Evolutionary conservation across 2,797 vertebrate genomes (phyloP).

Genomic region (Sphenopsis melanotis): DNA sequence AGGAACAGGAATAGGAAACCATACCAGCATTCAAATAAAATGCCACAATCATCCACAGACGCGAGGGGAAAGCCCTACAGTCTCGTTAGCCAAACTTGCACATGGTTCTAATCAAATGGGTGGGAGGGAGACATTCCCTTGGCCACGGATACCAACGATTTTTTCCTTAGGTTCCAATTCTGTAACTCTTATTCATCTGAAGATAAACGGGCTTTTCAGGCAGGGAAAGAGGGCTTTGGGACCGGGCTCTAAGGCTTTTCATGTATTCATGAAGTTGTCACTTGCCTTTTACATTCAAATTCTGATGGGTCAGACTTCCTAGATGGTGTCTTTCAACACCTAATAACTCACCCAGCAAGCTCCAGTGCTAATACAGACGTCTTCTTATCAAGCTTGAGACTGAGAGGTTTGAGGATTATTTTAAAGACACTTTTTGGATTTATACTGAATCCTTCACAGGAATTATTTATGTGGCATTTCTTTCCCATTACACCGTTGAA

Average conservation of each 20-base stretch:
- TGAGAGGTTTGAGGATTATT: constrained; percentile 46
- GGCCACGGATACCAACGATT: constrained; percentile 49
- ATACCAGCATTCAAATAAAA: constrained; percentile 40
- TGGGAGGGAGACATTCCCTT: constrained; percentile 61
- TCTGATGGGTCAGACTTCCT: constrained; percentile 58
- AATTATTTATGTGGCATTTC: constrained; percentile 76
- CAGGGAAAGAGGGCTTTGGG: constrained; percentile 26
- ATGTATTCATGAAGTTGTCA: constrained; percentile 64
- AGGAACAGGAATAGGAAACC: constrained; percentile 8
- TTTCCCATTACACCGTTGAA: constrained; percentile 66
- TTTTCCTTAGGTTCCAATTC: constrained; percentile 53
- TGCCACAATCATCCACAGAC: constrained; percentile 20
- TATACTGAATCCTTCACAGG: constrained; percentile 58
- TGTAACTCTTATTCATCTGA: constrained; percentile 54
- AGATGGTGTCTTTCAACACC: constrained; percentile 73
- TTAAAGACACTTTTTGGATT: constrained; percentile 66
- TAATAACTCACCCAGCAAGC: constrained; percentile 72
- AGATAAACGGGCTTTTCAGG: constrained; percentile 48
- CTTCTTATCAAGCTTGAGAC: constrained; percentile 68
- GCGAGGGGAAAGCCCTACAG: constrained; percentile 29
- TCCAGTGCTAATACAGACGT: constrained; percentile 33
- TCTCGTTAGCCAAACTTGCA: constrained; percentile 54
- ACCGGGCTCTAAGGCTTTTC: constrained; percentile 15
- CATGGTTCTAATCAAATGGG: constrained; percentile 59
- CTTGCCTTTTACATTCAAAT: constrained; percentile 60